These are phyloP conservation scores for Agapornis roseicollis DNA, from an alignment of 2,113 vertebrate species.

Conservation along the genomic window DNA sequence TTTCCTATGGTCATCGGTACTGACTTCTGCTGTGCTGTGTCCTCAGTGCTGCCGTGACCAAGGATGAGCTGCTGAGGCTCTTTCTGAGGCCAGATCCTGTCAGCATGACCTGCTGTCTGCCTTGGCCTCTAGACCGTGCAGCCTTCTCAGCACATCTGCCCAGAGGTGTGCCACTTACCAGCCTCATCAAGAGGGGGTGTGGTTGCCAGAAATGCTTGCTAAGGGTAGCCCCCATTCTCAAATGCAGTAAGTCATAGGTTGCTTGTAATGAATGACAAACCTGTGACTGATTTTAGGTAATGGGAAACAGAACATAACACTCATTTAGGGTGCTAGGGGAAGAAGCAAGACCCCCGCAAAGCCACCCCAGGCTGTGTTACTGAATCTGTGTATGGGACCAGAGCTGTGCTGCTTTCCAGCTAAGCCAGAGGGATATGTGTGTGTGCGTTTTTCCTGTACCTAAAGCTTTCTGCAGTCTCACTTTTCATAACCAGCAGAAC, in stretches of 20 bases:
- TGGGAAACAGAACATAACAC: neutral
- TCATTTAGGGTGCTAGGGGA: neutral
- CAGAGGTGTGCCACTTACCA: neutral
- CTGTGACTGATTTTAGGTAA: neutral
- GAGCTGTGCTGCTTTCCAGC: neutral
- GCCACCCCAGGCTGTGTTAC: neutral
- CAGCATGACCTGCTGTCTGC: neutral
- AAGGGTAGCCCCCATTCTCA: neutral
- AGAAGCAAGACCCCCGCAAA: accelerated
- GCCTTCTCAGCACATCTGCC: neutral
- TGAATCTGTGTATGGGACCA: accelerated
- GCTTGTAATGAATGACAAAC: neutral
- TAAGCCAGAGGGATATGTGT: neutral
- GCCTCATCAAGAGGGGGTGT: neutral
- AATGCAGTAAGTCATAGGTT: neutral
- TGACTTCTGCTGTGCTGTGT: neutral
- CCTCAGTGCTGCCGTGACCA: accelerated
- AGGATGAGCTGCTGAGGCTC: neutral
- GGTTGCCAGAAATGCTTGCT: neutral
- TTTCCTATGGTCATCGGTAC: accelerated
- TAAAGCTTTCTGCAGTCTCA: neutral
- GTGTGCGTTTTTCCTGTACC: neutral
- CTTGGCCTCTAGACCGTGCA: neutral
- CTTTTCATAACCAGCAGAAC: neutral
- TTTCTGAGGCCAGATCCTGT: neutral